Percentiles rank a stretch among this genome's conserved stretches.
phyloP scores from a whole-genome alignment of 2,888 invertebrate species.

The Busseola fusca region DNA sequence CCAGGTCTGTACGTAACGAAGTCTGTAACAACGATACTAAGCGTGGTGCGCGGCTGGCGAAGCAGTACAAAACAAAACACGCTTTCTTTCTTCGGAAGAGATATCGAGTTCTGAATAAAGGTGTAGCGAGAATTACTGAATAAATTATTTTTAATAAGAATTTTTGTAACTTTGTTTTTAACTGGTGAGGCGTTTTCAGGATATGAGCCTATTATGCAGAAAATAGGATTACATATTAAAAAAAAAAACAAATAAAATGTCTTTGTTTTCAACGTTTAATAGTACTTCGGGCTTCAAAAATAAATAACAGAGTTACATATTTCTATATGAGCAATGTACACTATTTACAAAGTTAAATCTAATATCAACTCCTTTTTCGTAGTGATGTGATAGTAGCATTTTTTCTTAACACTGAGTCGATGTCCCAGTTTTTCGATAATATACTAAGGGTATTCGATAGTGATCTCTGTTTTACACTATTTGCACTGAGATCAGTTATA shows the following conservation, averaged over 20 bases:
- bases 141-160: constrained; percentile 8
- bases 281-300: constrained; percentile 78
- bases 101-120: constrained; percentile 76
- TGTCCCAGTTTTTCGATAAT: constrained; percentile 79
- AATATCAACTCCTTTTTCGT: constrained; percentile 66
- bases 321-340: constrained; percentile 84
- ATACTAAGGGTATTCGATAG: constrained; percentile 73
- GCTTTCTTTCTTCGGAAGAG: constrained; percentile 81
- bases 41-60: constrained; percentile 84
- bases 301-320: constrained; percentile 79
- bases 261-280: constrained; percentile 75
- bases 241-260: constrained; percentile 5
- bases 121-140: constrained; percentile 14
- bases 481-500: constrained; percentile 74
- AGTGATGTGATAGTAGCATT: constrained; percentile 63
- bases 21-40: constrained; percentile 73
- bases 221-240: background rate
- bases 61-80: constrained; percentile 83
- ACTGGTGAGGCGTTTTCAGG: background rate
- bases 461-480: constrained; percentile 68
- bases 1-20: constrained; percentile 78
- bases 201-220: background rate
- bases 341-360: constrained; percentile 79
- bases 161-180: background rate
- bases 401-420: constrained; percentile 76